Percentiles rank a stretch among this genome's conserved stretches.
Evolutionary conservation across 2,797 vertebrate genomes (phyloP).

Genomic region (Choloepus didactylus): DNA sequence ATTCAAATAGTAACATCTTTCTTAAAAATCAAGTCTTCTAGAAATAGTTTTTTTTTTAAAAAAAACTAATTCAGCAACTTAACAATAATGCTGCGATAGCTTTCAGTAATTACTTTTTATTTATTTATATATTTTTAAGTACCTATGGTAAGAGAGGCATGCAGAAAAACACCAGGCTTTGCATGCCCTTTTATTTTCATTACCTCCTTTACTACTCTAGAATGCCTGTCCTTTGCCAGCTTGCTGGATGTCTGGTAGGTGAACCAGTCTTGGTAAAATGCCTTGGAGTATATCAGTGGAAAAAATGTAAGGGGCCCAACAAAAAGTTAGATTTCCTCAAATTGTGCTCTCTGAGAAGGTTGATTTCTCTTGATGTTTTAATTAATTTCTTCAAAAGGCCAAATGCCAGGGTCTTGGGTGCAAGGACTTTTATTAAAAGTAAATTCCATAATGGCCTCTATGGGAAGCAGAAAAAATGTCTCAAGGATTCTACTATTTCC

Average conservation of each 20-base stretch:
- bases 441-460: background rate
- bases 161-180: constrained; percentile 47
- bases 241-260: constrained; percentile 36
- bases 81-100: constrained; percentile 47
- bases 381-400: constrained; percentile 15
- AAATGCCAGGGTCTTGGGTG: background rate
- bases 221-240: background rate
- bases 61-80: constrained; percentile 72
- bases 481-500: background rate
- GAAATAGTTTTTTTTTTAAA: constrained; percentile 58
- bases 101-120: constrained; percentile 60
- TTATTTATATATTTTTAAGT: constrained; percentile 65
- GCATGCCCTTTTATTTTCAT: constrained; percentile 52
- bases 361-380: background rate
- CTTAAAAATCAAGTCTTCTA: constrained; percentile 74
- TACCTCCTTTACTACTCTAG: constrained; percentile 36
- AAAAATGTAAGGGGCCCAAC: constrained; percentile 17
- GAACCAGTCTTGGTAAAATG: constrained; percentile 43
- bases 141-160: constrained; percentile 60
- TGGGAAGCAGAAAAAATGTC: background rate
- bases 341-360: background rate
- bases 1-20: constrained; percentile 72
- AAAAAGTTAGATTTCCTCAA: background rate
- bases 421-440: background rate
- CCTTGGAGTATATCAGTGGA: constrained; percentile 5